Percentiles rank a stretch among this genome's conserved stretches.
phyloP scores from a whole-genome alignment of 23 tunicate genomes.

The Halocynthia roretzi region DNA sequence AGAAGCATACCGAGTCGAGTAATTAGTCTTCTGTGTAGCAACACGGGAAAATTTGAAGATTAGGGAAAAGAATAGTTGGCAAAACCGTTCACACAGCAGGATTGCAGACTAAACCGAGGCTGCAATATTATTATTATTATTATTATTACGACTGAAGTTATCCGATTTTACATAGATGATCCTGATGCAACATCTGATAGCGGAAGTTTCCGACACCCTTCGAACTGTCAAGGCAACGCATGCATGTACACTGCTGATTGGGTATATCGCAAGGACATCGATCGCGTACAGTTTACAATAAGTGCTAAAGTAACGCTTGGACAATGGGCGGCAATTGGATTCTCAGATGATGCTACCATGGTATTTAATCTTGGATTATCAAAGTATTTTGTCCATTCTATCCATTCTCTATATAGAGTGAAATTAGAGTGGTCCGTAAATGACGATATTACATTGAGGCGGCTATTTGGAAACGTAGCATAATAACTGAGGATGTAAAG shows the following conservation, averaged over 20 bases:
- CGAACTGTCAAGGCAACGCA: slow-evolving; percentile 23
- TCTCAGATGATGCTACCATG: slow-evolving; percentile 58
- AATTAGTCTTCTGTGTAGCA: no score
- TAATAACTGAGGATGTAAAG: no score
- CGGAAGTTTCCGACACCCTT: slow-evolving; percentile 26
- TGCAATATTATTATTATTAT: not conserved
- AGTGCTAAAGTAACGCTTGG: slow-evolving; percentile 40
- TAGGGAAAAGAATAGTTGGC: no score
- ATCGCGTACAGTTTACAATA: slow-evolving; percentile 26
- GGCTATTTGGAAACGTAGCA: no score
- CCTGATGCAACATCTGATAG: slow-evolving; percentile 17
- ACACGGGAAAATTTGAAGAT: no score
- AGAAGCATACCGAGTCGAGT: no score
- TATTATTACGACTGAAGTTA: not conserved
- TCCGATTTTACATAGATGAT: slow-evolving; percentile 18
- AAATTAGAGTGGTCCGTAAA: no score
- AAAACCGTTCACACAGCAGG: no score
- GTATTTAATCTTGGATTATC: not conserved
- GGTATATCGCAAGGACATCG: slow-evolving; percentile 27
- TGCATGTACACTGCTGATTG: slow-evolving; percentile 47
- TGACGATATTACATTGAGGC: no score
- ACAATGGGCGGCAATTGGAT: slow-evolving; percentile 71
- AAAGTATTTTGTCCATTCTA: no score
- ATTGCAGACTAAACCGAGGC: no score
- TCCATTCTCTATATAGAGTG: no score